phyloP scores from a whole-genome alignment of 2,113 vertebrate genomes.

The Aplodontia rufa region DNA sequence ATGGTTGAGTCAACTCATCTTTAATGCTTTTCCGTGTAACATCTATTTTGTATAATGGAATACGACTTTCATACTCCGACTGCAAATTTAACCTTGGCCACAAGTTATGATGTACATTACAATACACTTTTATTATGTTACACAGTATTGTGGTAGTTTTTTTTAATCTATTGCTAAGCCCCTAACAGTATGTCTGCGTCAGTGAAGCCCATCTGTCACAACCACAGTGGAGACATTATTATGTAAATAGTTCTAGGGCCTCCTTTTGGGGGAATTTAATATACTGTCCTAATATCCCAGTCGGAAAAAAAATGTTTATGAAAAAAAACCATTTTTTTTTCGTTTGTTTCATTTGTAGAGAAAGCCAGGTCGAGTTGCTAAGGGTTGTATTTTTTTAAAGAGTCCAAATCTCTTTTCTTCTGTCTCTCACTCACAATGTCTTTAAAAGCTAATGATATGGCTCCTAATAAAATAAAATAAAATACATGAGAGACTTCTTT shows the following conservation, averaged over 20 bases:
- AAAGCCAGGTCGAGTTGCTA: slow-evolving; percentile 71
- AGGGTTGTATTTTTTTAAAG: slow-evolving; percentile 59
- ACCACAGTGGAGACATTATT: slow-evolving; percentile 89
- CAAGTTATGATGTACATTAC: slow-evolving; percentile 89
- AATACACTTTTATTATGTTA: slow-evolving; percentile 90
- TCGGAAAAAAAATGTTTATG: slow-evolving; percentile 84
- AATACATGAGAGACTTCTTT: slow-evolving; percentile 84
- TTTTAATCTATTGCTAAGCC: slow-evolving; percentile 89
- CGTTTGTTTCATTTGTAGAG: slow-evolving; percentile 71
- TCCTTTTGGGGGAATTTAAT: slow-evolving; percentile 89
- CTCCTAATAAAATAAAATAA: slow-evolving; percentile 88
- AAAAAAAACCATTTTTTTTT: slow-evolving; percentile 74
- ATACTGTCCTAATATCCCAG: slow-evolving; percentile 89
- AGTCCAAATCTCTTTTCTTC: slow-evolving; percentile 79
- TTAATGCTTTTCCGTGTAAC: slow-evolving; percentile 84
- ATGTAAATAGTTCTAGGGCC: slow-evolving; percentile 88
- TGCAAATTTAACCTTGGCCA: slow-evolving; percentile 90
- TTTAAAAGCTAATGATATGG: slow-evolving; percentile 85
- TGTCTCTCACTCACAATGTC: slow-evolving; percentile 69
- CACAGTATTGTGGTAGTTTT: slow-evolving; percentile 87
- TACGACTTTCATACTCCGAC: slow-evolving; percentile 87
- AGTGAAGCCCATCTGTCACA: slow-evolving; percentile 91
- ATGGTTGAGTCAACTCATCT: slow-evolving; percentile 85
- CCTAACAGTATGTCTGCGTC: slow-evolving; percentile 88
- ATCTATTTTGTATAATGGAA: slow-evolving; percentile 87